phyloP scores from a whole-genome alignment of 2,797 vertebrate genomes.

The Hypotaenidia philippensis region DNA sequence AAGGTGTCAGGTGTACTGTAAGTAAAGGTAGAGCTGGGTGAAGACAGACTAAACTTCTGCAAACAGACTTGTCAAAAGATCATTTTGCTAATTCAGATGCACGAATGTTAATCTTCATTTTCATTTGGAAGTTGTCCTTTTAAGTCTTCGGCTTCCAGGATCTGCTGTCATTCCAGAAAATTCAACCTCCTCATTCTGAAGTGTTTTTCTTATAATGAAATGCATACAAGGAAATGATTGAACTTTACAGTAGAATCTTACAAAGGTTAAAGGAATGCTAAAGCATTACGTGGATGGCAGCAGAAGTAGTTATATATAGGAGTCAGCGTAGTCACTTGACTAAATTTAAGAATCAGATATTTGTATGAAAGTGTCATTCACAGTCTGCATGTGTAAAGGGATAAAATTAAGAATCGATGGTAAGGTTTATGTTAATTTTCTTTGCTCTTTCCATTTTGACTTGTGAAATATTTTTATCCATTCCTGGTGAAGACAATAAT shows the following conservation, averaged over 20 bases:
- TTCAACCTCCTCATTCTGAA: not conserved
- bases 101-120: not conserved
- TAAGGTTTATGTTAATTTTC: not conserved
- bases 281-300: not conserved
- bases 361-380: not conserved
- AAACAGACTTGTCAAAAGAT: not conserved
- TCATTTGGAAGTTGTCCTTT: not conserved
- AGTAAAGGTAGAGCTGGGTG: not conserved
- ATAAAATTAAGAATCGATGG: not conserved
- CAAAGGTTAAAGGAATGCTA: slow-evolving; percentile 22
- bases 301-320: not conserved
- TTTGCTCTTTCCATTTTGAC: not conserved
- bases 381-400: not conserved
- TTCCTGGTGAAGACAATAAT: not conserved
- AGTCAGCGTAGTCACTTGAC: not conserved
- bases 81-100: not conserved
- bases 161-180: not conserved
- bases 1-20: not conserved
- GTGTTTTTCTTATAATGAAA: slow-evolving; percentile 7
- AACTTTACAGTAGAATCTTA: slow-evolving; percentile 24
- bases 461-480: not conserved
- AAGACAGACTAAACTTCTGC: not conserved
- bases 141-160: not conserved
- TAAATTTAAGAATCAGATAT: not conserved
- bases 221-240: not conserved